Evolutionary conservation across 2,888 invertebrate genomes (phyloP).

Genomic region (Eupithecia centaureata): DNA sequence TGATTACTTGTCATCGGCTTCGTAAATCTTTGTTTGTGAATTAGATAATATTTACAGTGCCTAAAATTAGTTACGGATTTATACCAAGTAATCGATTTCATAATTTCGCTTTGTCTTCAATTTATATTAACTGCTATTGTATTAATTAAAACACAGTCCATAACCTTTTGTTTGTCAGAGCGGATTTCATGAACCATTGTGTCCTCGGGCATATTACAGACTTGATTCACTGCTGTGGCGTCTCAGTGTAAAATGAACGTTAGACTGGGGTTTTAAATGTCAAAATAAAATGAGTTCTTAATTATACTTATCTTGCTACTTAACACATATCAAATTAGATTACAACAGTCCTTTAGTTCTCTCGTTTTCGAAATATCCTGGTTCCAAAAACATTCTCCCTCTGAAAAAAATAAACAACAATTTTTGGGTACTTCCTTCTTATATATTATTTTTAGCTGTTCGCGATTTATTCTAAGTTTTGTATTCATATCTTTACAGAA

Average conservation of each 20-base stretch:
- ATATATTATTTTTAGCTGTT: not conserved
- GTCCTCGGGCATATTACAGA: slow-evolving; percentile 46
- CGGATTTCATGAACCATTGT: slow-evolving; percentile 43
- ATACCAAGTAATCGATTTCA: slow-evolving; percentile 32
- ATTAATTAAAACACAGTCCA: slow-evolving; percentile 38
- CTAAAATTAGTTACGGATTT: slow-evolving; percentile 10
- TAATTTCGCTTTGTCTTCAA: slow-evolving; percentile 35
- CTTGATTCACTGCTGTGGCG: slow-evolving; percentile 11
- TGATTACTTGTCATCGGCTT: not conserved
- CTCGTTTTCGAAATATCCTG: not conserved
- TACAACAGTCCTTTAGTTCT: not conserved
- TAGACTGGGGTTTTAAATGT: not conserved
- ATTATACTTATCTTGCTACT: not conserved
- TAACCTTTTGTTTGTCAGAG: slow-evolving; percentile 40
- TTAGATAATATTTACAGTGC: not conserved
- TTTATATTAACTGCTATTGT: slow-evolving; percentile 40
- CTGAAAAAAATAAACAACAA: not conserved
- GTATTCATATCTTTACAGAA: slow-evolving; percentile 2
- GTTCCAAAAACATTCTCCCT: not conserved
- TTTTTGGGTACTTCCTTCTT: too few relatives aligned
- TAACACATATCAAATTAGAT: not conserved
- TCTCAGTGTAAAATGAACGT: not conserved
- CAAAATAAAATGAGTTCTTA: not conserved
- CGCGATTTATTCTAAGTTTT: not conserved
- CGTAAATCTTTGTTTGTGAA: not conserved